Conservation (phyloP, 1,140 invertebrate species). For the Chymomyza costata region DNA sequence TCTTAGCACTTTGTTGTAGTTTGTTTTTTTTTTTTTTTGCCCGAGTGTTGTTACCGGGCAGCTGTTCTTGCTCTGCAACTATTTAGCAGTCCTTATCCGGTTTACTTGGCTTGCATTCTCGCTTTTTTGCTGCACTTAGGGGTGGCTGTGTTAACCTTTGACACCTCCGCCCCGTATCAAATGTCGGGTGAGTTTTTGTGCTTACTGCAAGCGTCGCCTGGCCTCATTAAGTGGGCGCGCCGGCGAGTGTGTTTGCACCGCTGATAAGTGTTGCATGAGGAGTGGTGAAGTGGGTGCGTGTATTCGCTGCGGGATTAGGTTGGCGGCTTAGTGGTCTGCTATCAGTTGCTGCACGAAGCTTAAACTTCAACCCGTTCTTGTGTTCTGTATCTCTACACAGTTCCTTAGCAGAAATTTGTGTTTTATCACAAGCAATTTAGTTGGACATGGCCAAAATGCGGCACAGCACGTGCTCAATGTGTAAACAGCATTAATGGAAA, state of each 20-base stretch:
- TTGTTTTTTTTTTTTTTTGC: slow-evolving; percentile 24
- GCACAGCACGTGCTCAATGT: slow-evolving; percentile 37
- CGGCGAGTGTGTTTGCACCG: too few species aligned
- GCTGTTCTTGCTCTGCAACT: slow-evolving; percentile 50
- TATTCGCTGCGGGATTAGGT: too few species aligned
- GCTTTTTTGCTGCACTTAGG: slow-evolving; percentile 1
- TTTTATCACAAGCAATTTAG: slow-evolving; percentile 43
- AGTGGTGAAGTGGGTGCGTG: too few species aligned
- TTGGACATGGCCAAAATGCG: too few species aligned
- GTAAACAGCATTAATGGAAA: slow-evolving; percentile 24
- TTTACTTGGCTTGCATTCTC: slow-evolving; percentile 5
- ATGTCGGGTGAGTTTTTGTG: too few species aligned
- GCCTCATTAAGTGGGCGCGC: too few species aligned
- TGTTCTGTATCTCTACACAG: not conserved
- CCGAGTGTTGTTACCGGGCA: too few species aligned
- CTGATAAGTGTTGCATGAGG: slow-evolving; percentile 54
- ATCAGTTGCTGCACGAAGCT: slow-evolving; percentile 29
- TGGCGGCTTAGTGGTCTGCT: slow-evolving; percentile 50
- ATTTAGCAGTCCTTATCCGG: too few species aligned
- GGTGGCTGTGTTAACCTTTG: slow-evolving; percentile 19
- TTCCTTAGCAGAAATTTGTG: too few species aligned
- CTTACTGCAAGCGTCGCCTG: too few species aligned
- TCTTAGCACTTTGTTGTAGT: slow-evolving; percentile 62
- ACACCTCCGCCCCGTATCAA: slow-evolving; percentile 15
- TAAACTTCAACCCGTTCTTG: slow-evolving; percentile 4